These are phyloP conservation scores for Microctonus hyperodae DNA, from an alignment of 2,888 invertebrate genomes.

Conservation along the genomic window DNA sequence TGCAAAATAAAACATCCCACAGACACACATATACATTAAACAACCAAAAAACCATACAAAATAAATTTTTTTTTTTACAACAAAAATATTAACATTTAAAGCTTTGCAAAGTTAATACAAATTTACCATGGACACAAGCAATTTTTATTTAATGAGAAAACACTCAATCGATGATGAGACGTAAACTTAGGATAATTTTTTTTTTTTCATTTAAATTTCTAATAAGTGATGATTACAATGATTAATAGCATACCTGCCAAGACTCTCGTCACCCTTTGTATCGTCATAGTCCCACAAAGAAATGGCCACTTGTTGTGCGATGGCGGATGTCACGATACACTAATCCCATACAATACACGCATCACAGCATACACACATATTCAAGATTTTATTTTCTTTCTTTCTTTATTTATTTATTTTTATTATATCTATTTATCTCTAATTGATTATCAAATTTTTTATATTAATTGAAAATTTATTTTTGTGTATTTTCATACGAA, in stretches of 20 bases:
- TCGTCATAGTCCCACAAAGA: slow-evolving; percentile 89
- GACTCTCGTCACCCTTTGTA: slow-evolving; percentile 81
- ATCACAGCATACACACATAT: slow-evolving; percentile 56
- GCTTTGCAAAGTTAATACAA: slow-evolving; percentile 1
- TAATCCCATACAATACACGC: slow-evolving; percentile 61
- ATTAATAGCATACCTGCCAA: slow-evolving; percentile 78
- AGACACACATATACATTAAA: not conserved
- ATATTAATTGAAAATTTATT: no score
- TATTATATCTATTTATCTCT: not conserved
- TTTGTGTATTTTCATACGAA: no score
- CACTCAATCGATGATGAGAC: not conserved
- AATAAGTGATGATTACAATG: not conserved
- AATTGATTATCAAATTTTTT: not conserved
- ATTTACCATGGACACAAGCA: slow-evolving; percentile 12
- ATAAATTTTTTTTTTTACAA: not conserved
- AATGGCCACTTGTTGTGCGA: slow-evolving; percentile 78
- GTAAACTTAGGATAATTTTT: not conserved
- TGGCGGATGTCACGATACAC: slow-evolving; percentile 64
- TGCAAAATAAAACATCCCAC: not conserved
- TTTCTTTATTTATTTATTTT: not conserved
- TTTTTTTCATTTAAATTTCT: not conserved
- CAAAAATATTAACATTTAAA: not conserved
- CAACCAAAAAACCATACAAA: not conserved
- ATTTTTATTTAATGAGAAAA: not conserved
- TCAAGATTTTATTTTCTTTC: not conserved